Conservation (phyloP, 2,113 vertebrate species). For the Scomber colias region DNA sequence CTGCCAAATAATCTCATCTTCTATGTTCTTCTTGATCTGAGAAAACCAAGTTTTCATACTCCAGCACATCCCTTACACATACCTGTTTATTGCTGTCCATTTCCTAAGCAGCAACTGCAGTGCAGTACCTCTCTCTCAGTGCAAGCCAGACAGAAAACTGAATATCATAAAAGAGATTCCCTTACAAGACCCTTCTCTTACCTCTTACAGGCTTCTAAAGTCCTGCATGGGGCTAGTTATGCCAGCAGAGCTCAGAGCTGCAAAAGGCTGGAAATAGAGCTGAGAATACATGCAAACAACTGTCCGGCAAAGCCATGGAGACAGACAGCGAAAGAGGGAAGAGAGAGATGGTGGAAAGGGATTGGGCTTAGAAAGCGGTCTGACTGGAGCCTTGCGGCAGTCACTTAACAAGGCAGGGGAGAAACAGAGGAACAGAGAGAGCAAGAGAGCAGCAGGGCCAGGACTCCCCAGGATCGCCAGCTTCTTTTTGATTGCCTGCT, state of each 20-base stretch:
- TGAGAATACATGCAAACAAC: conserved; percentile 34
- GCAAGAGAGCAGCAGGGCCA: conserved; percentile 36
- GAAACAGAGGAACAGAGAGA: conserved; percentile 41
- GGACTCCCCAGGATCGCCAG: conserved; percentile 46
- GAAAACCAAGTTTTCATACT: conserved; percentile 4
- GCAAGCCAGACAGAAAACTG: conserved; percentile 29
- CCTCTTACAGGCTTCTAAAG: conserved; percentile 31
- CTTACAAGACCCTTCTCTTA: conserved; percentile 14
- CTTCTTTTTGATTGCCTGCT: conserved; percentile 55
- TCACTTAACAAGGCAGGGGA: conserved; percentile 60
- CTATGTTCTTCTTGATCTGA: conserved; percentile 23
- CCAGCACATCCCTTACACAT: conserved; percentile 26
- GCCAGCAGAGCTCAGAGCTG: conserved; percentile 46
- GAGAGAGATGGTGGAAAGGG: conserved; percentile 26
- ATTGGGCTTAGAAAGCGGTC: conserved; percentile 31
- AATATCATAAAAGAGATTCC: conserved; percentile 40
- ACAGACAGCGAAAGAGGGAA: conserved; percentile 19
- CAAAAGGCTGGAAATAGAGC: conserved; percentile 42
- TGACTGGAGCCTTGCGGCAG: conserved; percentile 49
- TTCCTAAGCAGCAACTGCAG: conserved; percentile 29
- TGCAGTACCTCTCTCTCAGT: conserved; percentile 34
- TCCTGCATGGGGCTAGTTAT: conserved; percentile 24
- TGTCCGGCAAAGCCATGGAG: conserved; percentile 32
- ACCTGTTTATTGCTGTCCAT: conserved; percentile 24
- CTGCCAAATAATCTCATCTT: conserved; percentile 9